Conservation (phyloP, 2,113 vertebrate genomes). For the Sciurus niger region DNA sequence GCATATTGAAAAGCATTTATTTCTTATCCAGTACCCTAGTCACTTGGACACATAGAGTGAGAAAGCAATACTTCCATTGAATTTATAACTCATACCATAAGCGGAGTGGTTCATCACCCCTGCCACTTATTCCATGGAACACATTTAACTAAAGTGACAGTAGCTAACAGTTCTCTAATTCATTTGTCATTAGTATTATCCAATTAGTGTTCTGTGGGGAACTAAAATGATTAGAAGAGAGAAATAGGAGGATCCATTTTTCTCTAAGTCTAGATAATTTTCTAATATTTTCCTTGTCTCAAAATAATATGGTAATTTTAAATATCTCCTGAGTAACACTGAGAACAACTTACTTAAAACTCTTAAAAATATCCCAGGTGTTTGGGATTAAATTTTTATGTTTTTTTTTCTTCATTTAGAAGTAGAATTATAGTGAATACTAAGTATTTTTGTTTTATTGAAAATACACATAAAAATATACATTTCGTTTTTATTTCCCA, state of each 20-base stretch:
- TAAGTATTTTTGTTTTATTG: slow-evolving; percentile 37
- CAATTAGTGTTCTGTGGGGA: not conserved
- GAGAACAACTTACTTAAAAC: not conserved
- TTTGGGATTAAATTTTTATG: not conserved
- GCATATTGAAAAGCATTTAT: not conserved
- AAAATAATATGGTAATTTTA: not conserved
- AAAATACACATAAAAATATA: slow-evolving; percentile 15
- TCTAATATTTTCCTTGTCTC: not conserved
- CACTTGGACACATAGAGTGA: not conserved
- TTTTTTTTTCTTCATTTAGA: not conserved
- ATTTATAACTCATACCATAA: not conserved
- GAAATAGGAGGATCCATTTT: not conserved
- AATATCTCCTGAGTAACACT: not conserved
- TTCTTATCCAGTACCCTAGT: not conserved
- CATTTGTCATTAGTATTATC: not conserved
- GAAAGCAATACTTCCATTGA: not conserved
- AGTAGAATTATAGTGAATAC: not conserved
- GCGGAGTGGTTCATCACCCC: not conserved
- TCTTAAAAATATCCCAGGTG: not conserved
- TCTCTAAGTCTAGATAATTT: not conserved
- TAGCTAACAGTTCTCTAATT: not conserved
- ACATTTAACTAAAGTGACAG: not conserved
- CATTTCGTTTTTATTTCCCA: slow-evolving; percentile 45
- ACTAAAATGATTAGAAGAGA: not conserved
- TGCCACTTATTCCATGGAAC: not conserved